Base-by-base conservation (phyloP, 2,797 vertebrate species). In the Aulostomus chinensis region DNA sequence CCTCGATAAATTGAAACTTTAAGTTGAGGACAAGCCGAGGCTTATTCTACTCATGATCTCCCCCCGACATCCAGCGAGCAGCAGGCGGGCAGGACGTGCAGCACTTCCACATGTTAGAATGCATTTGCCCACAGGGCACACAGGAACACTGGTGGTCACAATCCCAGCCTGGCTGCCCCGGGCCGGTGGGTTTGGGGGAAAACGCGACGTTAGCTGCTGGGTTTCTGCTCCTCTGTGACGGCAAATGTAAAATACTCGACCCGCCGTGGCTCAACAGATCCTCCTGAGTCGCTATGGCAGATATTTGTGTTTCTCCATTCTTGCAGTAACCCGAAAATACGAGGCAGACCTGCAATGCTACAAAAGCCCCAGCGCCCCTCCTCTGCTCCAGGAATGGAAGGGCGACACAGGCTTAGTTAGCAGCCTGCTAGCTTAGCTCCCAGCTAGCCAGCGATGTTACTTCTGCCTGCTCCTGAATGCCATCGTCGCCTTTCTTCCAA, bases 331-430 rank as follows among this genome's bases (percentile, higher is more conserved):
- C 62, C 48, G 80, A 74, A 83, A 70, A 75, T 47, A 59, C 68
- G 55, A 76, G 72, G 61, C 64, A 86, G 88, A 87, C 84, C 91
- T 88, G 90, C 90, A 91, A 86, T 88, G 89, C 90, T 89, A 87
- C 90, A 91, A 88, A 90, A 82, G 76, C 81, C 38, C 71, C 37
- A 52, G 76, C 76, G 88, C 89, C 89, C 88, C 90, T 91, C 90
- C 91, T 90, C 89, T 89, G 85, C 73, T 85, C 84, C 84, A 76
- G 84, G 83, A 86, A 81, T 81, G 81, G 80, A 78, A 84, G 76
- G 80, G 77, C 83, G 84, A 87, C 70, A 86, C 79, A 73, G 81
- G 83, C 86, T 86, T 81, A 85, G 78, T 77, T 76, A 84, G 77
- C 82, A 80, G 82, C 64, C 76, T 80, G 85, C 78, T 86, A 87